These are phyloP conservation scores for Eumacrocentrus americanus DNA, from an alignment of 2,888 invertebrate species.

Conservation along the genomic window DNA sequence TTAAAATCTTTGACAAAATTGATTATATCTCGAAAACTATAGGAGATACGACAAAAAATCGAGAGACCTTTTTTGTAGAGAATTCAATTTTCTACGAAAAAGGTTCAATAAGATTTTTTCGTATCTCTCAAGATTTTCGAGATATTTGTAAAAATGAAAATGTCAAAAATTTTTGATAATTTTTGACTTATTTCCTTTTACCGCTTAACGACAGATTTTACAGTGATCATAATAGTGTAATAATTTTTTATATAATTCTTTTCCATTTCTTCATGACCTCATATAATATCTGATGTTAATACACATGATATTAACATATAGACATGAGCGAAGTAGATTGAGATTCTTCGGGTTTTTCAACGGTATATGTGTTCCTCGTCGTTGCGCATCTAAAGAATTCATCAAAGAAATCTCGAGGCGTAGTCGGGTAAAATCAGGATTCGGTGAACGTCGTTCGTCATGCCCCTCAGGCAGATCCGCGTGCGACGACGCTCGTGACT, in stretches of 20 bases:
- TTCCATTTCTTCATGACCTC: not conserved
- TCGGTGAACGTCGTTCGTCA: slow-evolving; percentile 1
- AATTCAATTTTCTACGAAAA: too few relatives aligned
- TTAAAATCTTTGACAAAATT: too few relatives aligned
- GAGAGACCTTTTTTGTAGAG: too few relatives aligned
- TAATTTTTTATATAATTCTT: not conserved
- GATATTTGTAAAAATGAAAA: too few relatives aligned
- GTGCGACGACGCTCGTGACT: slow-evolving; percentile 10
- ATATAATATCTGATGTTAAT: not conserved
- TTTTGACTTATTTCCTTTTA: too few relatives aligned
- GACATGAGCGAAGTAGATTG: slow-evolving; percentile 3
- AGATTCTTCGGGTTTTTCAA: not conserved
- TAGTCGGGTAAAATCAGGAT: slow-evolving; percentile 13
- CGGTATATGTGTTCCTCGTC: not conserved
- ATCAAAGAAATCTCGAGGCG: slow-evolving; percentile 29
- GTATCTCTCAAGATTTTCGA: too few relatives aligned
- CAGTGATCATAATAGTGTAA: too few relatives aligned
- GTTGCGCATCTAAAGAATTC: slow-evolving; percentile 23
- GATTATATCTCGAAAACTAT: too few relatives aligned
- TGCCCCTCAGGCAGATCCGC: slow-evolving; percentile 15
- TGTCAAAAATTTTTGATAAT: too few relatives aligned
- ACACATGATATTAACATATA: not conserved
- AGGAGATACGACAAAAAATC: too few relatives aligned
- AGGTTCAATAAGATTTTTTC: too few relatives aligned
- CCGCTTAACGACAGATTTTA: too few relatives aligned